Percentiles rank a stretch among this genome's conserved stretches.
phyloP scores from a whole-genome alignment of 2,888 invertebrate genomes.

The Caenorhabditis angaria region DNA sequence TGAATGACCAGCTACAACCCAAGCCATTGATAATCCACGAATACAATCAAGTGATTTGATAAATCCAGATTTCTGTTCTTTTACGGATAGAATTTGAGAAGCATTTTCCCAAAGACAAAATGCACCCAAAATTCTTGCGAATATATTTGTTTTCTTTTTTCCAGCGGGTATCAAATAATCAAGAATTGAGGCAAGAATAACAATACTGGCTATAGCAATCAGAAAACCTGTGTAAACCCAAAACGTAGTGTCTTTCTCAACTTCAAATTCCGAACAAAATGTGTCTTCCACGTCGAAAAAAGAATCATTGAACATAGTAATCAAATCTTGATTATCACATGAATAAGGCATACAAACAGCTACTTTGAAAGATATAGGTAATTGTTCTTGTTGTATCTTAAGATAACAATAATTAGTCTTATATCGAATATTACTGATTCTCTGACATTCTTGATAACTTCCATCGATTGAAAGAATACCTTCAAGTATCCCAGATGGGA shows the following conservation, averaged over 20 bases:
- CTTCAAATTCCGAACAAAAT: slow-evolving; percentile 18
- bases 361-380: too few relatives aligned
- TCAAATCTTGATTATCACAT: neutral
- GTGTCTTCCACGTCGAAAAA: too few relatives aligned
- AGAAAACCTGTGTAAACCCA: slow-evolving; percentile 34
- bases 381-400: too few relatives aligned
- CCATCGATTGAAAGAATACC: slow-evolving; percentile 24
- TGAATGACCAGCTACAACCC: slow-evolving; percentile 54
- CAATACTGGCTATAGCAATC: slow-evolving; percentile 17
- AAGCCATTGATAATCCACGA: slow-evolving; percentile 56
- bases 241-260: slow-evolving; percentile 28
- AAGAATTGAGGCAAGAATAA: slow-evolving; percentile 13
- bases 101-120: slow-evolving; percentile 49
- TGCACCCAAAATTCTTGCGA: slow-evolving; percentile 16
- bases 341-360: too few relatives aligned
- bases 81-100: slow-evolving; percentile 18
- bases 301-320: too few relatives aligned
- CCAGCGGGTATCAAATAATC: slow-evolving; percentile 12
- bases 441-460: slow-evolving; percentile 35
- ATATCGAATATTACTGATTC: slow-evolving; percentile 21
- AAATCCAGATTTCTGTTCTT: slow-evolving; percentile 26
- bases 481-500: slow-evolving; percentile 26
- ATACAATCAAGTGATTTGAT: slow-evolving; percentile 55
- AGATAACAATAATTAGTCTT: slow-evolving; percentile 36
- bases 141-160: neutral